A percentile compares a stretch with the other conserved stretches of the same genome.
phyloP scores from a whole-genome alignment of 2,113 vertebrate genomes.

The Pollimyrus isidori region DNA sequence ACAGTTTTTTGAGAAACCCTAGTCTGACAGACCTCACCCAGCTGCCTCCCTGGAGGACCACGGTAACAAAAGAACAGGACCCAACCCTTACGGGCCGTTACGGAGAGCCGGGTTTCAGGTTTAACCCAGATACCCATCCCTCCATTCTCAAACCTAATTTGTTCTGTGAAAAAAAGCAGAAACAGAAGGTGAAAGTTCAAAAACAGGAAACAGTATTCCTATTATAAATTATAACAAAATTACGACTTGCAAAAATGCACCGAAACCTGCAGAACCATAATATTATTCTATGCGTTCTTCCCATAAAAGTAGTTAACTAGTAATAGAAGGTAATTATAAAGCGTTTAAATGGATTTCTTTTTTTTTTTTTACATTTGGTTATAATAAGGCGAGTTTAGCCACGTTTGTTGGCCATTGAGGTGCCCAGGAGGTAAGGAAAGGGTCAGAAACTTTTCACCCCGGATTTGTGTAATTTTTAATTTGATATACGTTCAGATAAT shows the following conservation, averaged over 20 bases:
- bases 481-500: not conserved
- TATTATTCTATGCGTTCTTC: not conserved
- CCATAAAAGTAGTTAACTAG: not conserved
- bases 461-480: not conserved
- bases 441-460: not conserved
- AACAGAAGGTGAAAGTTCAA: not conserved
- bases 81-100: not conserved
- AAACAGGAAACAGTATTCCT: not conserved
- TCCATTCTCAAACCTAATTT: not conserved
- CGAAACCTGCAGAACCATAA: not conserved
- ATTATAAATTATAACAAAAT: not conserved
- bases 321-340: not conserved
- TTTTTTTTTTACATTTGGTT: not conserved
- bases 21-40: not conserved
- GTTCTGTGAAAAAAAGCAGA: not conserved
- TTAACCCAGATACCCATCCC: not conserved
- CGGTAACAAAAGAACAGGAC: not conserved
- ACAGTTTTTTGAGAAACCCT: not conserved
- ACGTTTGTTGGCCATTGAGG: not conserved
- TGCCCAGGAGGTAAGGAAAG: not conserved
- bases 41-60: not conserved
- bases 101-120: not conserved
- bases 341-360: not conserved
- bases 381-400: not conserved
- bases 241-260: not conserved